phyloP scores from a whole-genome alignment of 1,140 invertebrate genomes.

The Polypedilum vanderplanki region DNA sequence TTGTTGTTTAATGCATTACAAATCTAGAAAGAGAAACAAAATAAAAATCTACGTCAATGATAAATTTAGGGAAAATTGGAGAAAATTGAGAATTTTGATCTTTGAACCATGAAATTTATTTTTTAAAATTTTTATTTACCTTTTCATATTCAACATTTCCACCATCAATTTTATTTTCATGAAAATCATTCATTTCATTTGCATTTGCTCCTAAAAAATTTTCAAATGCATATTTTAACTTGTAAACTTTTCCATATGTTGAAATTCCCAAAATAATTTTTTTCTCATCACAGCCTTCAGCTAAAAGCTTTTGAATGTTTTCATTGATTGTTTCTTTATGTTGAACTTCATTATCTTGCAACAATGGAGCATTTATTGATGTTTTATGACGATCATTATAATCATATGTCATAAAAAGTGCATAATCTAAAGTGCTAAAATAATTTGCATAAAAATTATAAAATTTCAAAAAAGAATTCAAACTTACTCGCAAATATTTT shows the following conservation, averaged over 20 bases:
- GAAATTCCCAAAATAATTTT: slow-evolving; percentile 61
- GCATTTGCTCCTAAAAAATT: slow-evolving; percentile 47
- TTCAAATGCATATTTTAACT: slow-evolving; percentile 43
- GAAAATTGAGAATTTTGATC: no score
- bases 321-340: slow-evolving; percentile 41
- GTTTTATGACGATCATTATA: slow-evolving; percentile 50
- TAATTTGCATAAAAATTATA: slow-evolving; percentile 58
- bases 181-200: slow-evolving; percentile 44
- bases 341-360: slow-evolving; percentile 36
- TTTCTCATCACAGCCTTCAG: slow-evolving; percentile 43
- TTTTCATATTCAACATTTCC: slow-evolving; percentile 57
- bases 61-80: no score
- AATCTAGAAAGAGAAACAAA: slow-evolving; percentile 31
- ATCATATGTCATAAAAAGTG: slow-evolving; percentile 40
- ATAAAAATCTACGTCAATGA: no score
- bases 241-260: slow-evolving; percentile 57
- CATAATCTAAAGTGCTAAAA: slow-evolving; percentile 52
- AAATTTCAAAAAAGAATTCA: slow-evolving; percentile 45
- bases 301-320: slow-evolving; percentile 47
- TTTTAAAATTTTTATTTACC: slow-evolving; percentile 34
- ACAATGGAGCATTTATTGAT: slow-evolving; percentile 48
- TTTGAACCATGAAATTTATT: no score
- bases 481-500: slow-evolving; percentile 42
- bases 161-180: slow-evolving; percentile 45
- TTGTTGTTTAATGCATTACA: neutral